Evolutionary conservation across 2,113 vertebrate species (phyloP), one percentile per base, ranked within the genome.

Genomic region (Chionis minor): DNA sequence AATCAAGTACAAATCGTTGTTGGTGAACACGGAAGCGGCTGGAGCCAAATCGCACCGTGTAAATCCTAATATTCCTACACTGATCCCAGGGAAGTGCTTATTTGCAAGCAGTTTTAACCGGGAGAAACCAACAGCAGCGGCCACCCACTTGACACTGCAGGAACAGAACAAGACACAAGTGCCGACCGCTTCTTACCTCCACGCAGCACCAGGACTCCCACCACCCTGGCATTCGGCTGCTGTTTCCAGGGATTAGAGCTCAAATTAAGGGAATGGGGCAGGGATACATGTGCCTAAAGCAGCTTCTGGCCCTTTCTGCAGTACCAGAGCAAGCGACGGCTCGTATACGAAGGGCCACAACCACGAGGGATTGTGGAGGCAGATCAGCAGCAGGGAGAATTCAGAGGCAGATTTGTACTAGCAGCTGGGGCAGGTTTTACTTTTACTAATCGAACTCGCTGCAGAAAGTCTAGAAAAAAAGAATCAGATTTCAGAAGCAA

Each of bases 61-160:
- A 35, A 42, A 35, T 30, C 30, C 65, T 4, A 17, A 6, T 0
- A 2, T 5, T 8, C 14, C 58, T 5, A 5, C 2, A 1, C 0
- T 6, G 18, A 66, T 12, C 63, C 47, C 47, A 35, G 51, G 19
- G 23, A 65, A 49, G 62, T 4, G 30, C 55, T n/a, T 8, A 9
- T 26, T 56, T 54, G 27, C 8, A 24, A 58, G 38, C 38, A 4
- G 23, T n/a, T 62, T 44, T 51, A 51, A 55, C 33, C 10, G 22
- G 21, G 32, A 75, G 45, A 40, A 66, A 51, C 9, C 24, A 21
- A 18, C 42, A 47, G 58, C 32, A 75, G n/a, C 0, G 45, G 38
- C 69, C 33, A 6, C 45, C 32, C 51, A 8, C 4, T 5, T 6
- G 33, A 45, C 28, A 10, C 4, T 2, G 20, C n/a, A 11, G 1